These are phyloP conservation scores for Lycaena phlaeas DNA, from an alignment of 2,888 invertebrate genomes.

Conservation along the genomic window DNA sequence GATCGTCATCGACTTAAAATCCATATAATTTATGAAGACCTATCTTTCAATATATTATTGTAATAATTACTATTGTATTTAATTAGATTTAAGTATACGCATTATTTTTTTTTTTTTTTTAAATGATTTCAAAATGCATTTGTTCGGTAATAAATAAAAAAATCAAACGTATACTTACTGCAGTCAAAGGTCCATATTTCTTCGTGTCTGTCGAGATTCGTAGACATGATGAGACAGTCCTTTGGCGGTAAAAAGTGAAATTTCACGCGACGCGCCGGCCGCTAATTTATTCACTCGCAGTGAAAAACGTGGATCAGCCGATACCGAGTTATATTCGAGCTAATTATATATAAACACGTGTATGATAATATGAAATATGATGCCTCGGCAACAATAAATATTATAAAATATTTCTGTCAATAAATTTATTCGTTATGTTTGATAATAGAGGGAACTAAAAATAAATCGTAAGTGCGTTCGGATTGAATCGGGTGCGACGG, in stretches of 20 bases:
- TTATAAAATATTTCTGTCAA: constrained; percentile 15
- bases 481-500: constrained; percentile 38
- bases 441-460: constrained; percentile 13
- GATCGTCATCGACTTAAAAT: no score
- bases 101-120: no score
- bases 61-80: no score
- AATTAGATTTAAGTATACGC: no score
- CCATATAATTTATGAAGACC: no score
- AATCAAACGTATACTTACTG: constrained; percentile 42
- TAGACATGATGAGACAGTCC: constrained; percentile 42
- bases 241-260: constrained; percentile 63
- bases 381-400: constrained; percentile 21
- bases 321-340: constrained; percentile 51
- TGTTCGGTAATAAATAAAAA: no score
- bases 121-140: no score
- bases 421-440: constrained; percentile 13
- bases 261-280: constrained; percentile 44
- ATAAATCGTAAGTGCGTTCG: constrained; percentile 41
- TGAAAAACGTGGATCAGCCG: constrained; percentile 58
- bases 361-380: constrained; percentile 38
- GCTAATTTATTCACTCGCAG: constrained; percentile 56
- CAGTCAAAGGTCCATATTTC: constrained; percentile 42
- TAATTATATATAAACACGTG: constrained; percentile 62
- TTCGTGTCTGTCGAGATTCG: constrained; percentile 33
- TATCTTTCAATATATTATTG: no score